Evolutionary conservation across 2,797 vertebrate species (phyloP).

Genomic region (Valencia hispanica): DNA sequence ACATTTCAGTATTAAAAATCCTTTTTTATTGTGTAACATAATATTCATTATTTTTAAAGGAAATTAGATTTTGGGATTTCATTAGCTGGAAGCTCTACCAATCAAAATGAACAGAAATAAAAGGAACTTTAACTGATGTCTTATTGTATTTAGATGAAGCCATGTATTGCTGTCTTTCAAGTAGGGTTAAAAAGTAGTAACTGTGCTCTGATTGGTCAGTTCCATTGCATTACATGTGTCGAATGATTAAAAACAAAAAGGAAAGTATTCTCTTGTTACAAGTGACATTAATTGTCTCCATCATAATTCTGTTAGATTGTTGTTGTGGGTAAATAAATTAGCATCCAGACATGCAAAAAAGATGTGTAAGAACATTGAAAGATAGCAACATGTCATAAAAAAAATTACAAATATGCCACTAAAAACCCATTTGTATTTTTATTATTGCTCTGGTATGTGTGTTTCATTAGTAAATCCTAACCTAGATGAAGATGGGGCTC

Average conservation of each 20-base stretch:
- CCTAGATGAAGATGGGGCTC: too few species aligned
- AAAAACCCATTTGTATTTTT: not conserved
- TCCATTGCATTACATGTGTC: not conserved
- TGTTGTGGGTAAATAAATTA: not conserved
- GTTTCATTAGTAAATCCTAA: not conserved
- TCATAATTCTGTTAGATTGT: not conserved
- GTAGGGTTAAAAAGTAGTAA: not conserved
- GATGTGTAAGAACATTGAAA: not conserved
- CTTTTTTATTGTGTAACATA: too few species aligned
- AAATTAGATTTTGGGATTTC: too few species aligned
- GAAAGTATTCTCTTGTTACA: too few species aligned
- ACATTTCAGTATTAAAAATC: too few species aligned
- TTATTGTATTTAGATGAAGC: not conserved
- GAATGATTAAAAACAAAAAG: not conserved
- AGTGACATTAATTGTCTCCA: not conserved
- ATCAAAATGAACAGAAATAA: too few species aligned
- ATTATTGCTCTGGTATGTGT: too few species aligned
- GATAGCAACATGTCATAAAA: not conserved
- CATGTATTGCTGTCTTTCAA: not conserved
- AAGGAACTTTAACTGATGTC: not conserved
- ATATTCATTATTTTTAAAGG: too few species aligned
- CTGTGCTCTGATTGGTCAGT: not conserved
- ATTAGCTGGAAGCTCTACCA: too few species aligned
- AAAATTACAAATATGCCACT: not conserved
- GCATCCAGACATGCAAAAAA: not conserved